Evolutionary conservation across 1,140 invertebrate species (phyloP).

Genomic region (Colletes gigas): DNA sequence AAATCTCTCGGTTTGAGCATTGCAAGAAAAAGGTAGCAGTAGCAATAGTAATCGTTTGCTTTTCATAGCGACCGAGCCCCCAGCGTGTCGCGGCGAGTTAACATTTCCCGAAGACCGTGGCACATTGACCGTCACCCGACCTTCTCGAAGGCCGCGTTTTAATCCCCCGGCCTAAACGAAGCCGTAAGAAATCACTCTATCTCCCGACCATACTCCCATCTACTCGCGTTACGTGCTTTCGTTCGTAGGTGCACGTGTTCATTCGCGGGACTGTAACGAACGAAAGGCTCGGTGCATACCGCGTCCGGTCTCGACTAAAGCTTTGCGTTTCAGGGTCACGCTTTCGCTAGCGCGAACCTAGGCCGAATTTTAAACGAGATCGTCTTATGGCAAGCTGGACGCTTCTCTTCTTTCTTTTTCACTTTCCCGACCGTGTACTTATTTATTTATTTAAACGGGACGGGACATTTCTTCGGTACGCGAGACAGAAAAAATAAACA

Average conservation of each 20-base stretch:
- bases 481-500: too few species aligned
- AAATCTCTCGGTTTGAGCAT: too few species aligned
- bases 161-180: constrained; percentile 67
- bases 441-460: too few species aligned
- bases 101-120: constrained; percentile 58
- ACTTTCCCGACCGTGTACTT: neutral
- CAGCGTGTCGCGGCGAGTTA: constrained; percentile 38
- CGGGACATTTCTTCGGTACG: too few species aligned
- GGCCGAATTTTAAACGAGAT: neutral
- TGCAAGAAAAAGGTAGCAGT: too few species aligned
- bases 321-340: constrained; percentile 4
- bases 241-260: constrained; percentile 36
- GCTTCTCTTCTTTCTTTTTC: too few species aligned
- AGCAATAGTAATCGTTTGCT: too few species aligned
- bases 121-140: constrained; percentile 70
- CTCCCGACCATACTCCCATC: neutral
- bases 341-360: neutral
- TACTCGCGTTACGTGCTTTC: constrained; percentile 24
- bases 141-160: constrained; percentile 64
- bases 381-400: neutral
- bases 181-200: constrained; percentile 56
- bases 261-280: neutral
- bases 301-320: too few species aligned
- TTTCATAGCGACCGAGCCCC: too few species aligned
- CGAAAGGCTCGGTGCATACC: neutral